These are phyloP conservation scores for Mus musculus DNA, from an alignment of 2,113 vertebrate genomes.

Conservation along the genomic window DNA sequence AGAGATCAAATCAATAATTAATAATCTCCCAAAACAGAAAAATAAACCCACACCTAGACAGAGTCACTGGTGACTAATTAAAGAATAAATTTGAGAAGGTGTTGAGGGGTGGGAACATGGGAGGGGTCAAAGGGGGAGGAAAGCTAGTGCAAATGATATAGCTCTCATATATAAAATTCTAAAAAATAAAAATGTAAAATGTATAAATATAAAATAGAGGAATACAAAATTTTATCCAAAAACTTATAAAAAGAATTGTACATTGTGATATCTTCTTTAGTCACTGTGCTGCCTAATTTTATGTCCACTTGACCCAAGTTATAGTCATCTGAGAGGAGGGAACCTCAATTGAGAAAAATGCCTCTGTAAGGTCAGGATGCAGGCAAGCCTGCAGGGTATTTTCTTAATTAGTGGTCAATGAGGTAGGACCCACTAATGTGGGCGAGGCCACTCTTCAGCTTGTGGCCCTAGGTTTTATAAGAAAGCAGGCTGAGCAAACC, in stretches of 20 bases:
- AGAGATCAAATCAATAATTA: constrained; percentile 31
- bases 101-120: neutral
- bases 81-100: neutral
- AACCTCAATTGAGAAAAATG: neutral
- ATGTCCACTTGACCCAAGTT: neutral
- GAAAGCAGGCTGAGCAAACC: neutral
- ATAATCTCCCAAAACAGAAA: constrained; percentile 1
- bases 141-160: neutral
- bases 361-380: neutral
- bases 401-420: neutral
- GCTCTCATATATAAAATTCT: neutral
- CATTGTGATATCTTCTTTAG: neutral
- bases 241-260: neutral
- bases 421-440: neutral
- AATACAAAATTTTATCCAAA: neutral
- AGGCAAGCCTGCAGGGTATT: neutral
- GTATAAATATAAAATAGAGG: too few species aligned
- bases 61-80: neutral
- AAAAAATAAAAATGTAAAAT: neutral
- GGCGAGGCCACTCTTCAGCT: neutral
- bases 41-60: neutral
- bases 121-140: neutral
- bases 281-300: neutral
- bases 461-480: neutral
- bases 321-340: neutral